These are phyloP conservation scores for Lophius americanus DNA, from an alignment of 2,797 vertebrate genomes.

Conservation along the genomic window DNA sequence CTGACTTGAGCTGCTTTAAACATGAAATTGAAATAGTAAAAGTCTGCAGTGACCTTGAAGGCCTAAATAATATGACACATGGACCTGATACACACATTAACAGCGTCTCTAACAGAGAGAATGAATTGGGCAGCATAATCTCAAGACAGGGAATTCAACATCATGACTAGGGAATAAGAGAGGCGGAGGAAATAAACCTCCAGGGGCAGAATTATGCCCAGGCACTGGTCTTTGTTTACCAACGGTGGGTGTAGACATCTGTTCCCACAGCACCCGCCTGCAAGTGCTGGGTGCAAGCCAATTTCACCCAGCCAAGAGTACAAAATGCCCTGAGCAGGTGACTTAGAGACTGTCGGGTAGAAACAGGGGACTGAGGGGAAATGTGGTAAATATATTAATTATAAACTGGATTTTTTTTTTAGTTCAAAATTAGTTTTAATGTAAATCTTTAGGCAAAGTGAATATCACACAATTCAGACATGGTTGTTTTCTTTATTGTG, in stretches of 20 bases:
- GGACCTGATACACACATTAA: conserved; percentile 1
- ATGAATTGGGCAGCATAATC: conserved; percentile 3
- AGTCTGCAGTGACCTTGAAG: neutral
- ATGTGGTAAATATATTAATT: neutral
- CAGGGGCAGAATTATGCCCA: conserved; percentile 56
- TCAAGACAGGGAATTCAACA: conserved; percentile 25
- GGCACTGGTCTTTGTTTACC: conserved; percentile 70
- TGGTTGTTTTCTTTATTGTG: neutral
- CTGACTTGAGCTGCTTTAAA: too few relatives aligned
- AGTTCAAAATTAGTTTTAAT: neutral
- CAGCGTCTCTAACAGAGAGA: neutral
- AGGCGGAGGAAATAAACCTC: conserved; percentile 54
- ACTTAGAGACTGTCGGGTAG: conserved; percentile 19
- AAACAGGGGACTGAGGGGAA: neutral
- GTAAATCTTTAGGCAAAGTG: neutral
- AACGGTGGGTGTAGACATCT: conserved; percentile 76
- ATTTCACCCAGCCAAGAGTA: conserved; percentile 68
- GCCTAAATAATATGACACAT: neutral
- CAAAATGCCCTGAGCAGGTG: conserved; percentile 58
- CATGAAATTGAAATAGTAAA: too few relatives aligned
- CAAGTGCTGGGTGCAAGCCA: conserved; percentile 45
- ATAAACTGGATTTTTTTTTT: neutral
- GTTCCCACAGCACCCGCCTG: conserved; percentile 72
- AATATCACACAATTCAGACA: neutral
- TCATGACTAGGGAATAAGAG: conserved; percentile 30